Conservation (phyloP, 2,113 vertebrate genomes). For the Chrysochloris asiatica region DNA sequence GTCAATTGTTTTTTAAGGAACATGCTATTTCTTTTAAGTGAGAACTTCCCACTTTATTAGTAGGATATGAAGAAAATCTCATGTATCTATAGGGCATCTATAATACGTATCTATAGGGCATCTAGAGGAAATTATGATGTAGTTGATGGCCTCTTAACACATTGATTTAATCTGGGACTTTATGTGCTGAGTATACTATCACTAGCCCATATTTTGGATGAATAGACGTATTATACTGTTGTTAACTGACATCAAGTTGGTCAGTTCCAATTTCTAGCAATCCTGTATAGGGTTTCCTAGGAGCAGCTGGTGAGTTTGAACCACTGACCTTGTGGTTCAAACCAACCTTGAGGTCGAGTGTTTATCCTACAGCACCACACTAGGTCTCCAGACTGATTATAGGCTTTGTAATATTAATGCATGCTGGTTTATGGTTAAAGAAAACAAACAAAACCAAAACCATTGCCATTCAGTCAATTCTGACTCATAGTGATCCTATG, state of each 20-base stretch:
- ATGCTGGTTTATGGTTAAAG: not conserved
- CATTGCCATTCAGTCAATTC: too few species aligned
- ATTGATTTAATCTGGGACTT: slow-evolving; percentile 31
- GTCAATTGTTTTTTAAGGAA: not conserved
- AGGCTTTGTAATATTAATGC: not conserved
- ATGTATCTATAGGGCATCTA: not conserved
- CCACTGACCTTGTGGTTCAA: too few species aligned
- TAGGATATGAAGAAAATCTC: not conserved
- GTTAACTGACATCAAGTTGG: too few species aligned
- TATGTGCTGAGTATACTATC: slow-evolving; percentile 26
- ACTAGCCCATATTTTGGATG: not conserved
- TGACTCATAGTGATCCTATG: too few species aligned
- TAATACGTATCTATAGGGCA: not conserved
- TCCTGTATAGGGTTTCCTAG: too few species aligned
- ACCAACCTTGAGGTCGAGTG: too few species aligned
- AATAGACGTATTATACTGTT: too few species aligned
- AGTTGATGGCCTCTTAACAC: not conserved
- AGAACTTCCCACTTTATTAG: not conserved
- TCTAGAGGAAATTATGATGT: slow-evolving; percentile 8
- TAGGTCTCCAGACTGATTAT: too few species aligned
- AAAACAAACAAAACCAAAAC: too few species aligned
- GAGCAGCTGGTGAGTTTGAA: too few species aligned
- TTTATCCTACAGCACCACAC: too few species aligned
- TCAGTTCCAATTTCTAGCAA: too few species aligned
- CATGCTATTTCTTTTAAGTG: not conserved